phyloP scores from a whole-genome alignment of 2,113 vertebrate genomes.

The Capra hircus region DNA sequence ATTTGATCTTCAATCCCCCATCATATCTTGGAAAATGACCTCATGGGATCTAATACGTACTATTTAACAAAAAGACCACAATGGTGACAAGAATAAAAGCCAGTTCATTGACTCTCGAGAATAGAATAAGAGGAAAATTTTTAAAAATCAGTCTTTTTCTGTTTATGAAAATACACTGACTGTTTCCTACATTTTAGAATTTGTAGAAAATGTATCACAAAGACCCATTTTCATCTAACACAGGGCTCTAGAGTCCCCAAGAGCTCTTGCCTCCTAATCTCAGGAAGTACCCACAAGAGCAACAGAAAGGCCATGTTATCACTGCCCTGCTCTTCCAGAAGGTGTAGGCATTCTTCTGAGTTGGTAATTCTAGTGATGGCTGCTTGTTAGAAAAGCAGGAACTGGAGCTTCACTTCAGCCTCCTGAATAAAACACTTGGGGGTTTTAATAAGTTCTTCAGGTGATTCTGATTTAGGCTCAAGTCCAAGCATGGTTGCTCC shows the following conservation, averaged over 20 bases:
- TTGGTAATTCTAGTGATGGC: background rate
- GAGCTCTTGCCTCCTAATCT: background rate
- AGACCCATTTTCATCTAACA: background rate
- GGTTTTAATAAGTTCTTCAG: background rate
- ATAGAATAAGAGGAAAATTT: background rate
- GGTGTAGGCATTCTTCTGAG: background rate
- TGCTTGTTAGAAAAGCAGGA: background rate
- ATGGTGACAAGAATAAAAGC: background rate
- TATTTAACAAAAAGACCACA: background rate
- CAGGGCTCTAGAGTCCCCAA: background rate
- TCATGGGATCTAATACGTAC: background rate
- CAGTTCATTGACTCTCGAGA: background rate
- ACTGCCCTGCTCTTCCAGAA: background rate
- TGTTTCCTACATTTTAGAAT: background rate
- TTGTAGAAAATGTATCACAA: background rate
- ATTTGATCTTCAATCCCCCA: background rate
- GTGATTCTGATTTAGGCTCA: background rate
- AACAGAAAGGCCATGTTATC: background rate
- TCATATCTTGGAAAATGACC: background rate
- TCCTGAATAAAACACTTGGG: background rate
- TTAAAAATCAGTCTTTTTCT: background rate
- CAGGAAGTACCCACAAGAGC: background rate
- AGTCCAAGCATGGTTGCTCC: background rate
- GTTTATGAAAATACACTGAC: background rate
- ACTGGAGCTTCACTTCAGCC: background rate